Conservation (phyloP, 2,888 invertebrate genomes). For the Tetranychus truncatus region DNA sequence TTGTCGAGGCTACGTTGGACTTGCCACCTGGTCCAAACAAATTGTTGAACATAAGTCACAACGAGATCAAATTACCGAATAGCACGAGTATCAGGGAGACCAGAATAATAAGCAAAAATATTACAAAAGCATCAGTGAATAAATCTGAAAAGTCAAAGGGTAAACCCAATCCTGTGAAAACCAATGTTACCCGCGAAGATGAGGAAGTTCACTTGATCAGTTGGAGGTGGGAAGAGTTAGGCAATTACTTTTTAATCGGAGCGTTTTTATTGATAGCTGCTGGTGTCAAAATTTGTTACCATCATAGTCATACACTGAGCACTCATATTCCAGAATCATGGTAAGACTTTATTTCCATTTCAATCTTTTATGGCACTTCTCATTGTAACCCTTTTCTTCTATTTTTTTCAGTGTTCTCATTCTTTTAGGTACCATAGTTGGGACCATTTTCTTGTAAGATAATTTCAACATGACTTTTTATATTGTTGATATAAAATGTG, state of each 20-base stretch:
- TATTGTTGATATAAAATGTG: background rate
- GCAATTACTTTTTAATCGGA: constrained; percentile 8
- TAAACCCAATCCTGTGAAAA: background rate
- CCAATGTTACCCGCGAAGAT: background rate
- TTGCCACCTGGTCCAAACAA: no score
- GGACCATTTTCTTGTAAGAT: constrained; percentile 35
- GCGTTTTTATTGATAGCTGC: constrained; percentile 18
- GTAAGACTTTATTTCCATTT: constrained; percentile 5
- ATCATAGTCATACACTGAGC: constrained; percentile 15
- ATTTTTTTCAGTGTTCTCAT: constrained; percentile 35
- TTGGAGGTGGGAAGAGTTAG: constrained; percentile 9
- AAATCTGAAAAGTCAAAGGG: background rate
- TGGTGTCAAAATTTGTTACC: constrained; percentile 19
- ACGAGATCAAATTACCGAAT: no score
- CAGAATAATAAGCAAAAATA: background rate
- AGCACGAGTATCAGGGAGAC: no score
- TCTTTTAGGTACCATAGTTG: constrained; percentile 36
- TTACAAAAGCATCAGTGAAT: background rate
- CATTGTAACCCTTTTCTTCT: constrained; percentile 29
- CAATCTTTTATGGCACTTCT: background rate
- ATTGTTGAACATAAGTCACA: no score
- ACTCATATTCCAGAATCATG: constrained; percentile 20
- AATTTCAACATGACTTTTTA: background rate
- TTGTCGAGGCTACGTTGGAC: no score
- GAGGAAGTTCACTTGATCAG: constrained; percentile 4